These are phyloP conservation scores for Misgurnus mizolepis DNA, from an alignment of 2,113 vertebrate species.

Conservation along the genomic window DNA sequence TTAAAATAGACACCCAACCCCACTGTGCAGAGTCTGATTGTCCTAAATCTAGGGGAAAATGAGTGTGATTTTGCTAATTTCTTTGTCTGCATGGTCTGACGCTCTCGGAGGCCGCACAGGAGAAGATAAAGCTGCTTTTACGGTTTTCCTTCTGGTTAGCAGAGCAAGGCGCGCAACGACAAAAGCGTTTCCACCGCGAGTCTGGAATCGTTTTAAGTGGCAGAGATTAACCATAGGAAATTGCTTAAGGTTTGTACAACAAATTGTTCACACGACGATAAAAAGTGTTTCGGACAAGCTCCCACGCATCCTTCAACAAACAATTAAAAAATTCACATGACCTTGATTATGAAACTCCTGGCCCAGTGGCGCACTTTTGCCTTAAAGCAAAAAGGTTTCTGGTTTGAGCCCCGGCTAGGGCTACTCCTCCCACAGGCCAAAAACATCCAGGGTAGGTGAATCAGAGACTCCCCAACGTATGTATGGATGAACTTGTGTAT, in stretches of 20 bases:
- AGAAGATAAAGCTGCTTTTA: slow-evolving; percentile 44
- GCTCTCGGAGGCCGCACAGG: slow-evolving; percentile 37
- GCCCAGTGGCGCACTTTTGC: no score
- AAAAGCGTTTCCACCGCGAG: slow-evolving; percentile 46
- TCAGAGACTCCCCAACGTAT: no score
- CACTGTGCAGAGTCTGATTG: not conserved
- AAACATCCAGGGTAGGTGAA: no score
- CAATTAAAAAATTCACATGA: no score
- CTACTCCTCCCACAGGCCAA: no score
- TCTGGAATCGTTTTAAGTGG: slow-evolving; percentile 47
- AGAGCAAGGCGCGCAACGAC: slow-evolving; percentile 45
- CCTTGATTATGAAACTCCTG: no score
- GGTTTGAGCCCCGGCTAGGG: no score
- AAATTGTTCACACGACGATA: not conserved
- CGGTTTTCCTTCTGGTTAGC: slow-evolving; percentile 39
- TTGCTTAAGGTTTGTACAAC: not conserved
- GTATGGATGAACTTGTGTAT: no score
- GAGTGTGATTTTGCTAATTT: slow-evolving; percentile 46
- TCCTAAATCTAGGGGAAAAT: slow-evolving; percentile 39
- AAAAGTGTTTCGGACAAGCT: no score
- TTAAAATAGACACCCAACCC: not conserved
- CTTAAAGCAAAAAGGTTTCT: no score
- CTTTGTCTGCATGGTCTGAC: slow-evolving; percentile 46
- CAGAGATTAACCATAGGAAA: slow-evolving; percentile 57
- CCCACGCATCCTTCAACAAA: no score